Percentiles rank a stretch among this genome's conserved stretches.
Conservation (phyloP, 2,113 vertebrate genomes). For the Petroica traversi region DNA sequence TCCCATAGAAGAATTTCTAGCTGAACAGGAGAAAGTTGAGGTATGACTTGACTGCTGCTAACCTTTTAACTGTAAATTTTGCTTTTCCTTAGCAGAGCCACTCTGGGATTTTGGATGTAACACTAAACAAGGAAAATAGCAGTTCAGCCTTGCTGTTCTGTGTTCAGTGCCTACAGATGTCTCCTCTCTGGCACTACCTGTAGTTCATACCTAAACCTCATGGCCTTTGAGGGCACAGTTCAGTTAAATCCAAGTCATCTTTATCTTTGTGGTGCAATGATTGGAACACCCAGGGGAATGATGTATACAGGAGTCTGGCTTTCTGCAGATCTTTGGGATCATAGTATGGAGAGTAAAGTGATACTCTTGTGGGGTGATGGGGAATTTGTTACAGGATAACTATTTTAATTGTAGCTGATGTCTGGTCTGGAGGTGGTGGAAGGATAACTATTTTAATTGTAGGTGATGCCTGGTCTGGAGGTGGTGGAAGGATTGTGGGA, state of each 20-base stretch:
- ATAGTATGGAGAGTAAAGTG: neutral
- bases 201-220: neutral
- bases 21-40: constrained; percentile 84
- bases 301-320: neutral
- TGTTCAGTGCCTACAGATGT: neutral
- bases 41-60: constrained; percentile 48
- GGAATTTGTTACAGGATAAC: neutral
- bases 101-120: neutral
- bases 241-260: neutral
- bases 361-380: neutral
- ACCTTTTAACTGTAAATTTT: neutral
- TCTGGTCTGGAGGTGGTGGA: neutral
- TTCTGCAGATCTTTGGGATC: neutral
- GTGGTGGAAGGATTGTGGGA: neutral
- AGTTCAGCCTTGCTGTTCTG: neutral
- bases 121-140: neutral
- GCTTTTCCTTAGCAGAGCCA: neutral
- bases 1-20: constrained; percentile 81
- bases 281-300: neutral
- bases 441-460: no score
- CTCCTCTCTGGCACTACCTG: neutral
- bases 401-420: neutral
- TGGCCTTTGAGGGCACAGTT: neutral
- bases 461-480: no score
- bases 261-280: neutral